phyloP scores from a whole-genome alignment of 2,113 vertebrate species.

The mouse (Mus musculus) region DNA sequence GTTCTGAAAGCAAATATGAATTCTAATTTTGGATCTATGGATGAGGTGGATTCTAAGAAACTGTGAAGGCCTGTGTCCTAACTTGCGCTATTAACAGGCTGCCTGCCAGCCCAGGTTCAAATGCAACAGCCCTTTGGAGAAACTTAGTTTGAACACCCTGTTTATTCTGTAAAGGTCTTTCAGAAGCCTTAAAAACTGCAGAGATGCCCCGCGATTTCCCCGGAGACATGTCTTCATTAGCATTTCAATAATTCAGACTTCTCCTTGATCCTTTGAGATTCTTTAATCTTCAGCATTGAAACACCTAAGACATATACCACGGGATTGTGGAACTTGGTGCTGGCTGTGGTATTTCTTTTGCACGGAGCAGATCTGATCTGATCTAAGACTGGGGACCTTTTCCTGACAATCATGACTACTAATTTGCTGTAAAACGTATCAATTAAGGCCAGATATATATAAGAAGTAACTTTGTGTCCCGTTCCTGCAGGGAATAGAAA shows the following conservation, averaged over 20 bases:
- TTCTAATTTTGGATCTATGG: not conserved
- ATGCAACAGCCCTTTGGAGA: conserved; percentile 48
- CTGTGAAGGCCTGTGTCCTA: conserved; percentile 6
- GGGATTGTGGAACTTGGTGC: not conserved
- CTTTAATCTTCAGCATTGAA: conserved; percentile 75
- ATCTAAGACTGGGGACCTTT: not conserved
- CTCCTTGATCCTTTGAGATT: conserved; percentile 73
- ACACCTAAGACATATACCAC: conserved; percentile 37
- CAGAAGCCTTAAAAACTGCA: conserved; percentile 54
- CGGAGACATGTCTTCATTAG: conserved; percentile 70
- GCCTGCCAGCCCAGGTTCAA: conserved; percentile 47
- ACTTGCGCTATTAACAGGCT: conserved; percentile 47
- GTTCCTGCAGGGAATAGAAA: conserved; percentile 8
- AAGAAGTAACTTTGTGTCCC: conserved; percentile 13
- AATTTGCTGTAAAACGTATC: conserved; percentile 22
- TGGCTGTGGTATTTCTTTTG: not conserved
- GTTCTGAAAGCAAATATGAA: conserved; percentile 41
- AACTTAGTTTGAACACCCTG: conserved; percentile 62
- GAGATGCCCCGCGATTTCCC: conserved; percentile 60
- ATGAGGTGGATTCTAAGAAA: conserved; percentile 25
- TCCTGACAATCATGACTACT: not conserved
- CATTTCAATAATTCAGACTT: conserved; percentile 76
- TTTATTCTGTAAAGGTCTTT: conserved; percentile 77
- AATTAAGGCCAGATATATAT: conserved; percentile 30
- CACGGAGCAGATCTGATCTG: conserved; percentile 26